phyloP scores from a whole-genome alignment of 2,888 invertebrate species.

The Nebria brevicollis region DNA sequence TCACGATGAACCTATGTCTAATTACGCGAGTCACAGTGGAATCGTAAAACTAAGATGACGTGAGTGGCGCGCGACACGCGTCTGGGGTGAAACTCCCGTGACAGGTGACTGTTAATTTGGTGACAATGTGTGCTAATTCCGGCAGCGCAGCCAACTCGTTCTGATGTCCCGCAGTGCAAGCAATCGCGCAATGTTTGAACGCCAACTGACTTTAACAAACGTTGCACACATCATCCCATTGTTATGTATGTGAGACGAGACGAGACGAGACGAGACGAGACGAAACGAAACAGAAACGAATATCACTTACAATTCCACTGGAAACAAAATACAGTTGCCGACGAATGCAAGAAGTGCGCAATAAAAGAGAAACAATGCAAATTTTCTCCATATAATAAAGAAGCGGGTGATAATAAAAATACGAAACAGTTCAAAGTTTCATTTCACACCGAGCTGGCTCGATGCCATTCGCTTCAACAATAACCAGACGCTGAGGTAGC shows the following conservation, averaged over 20 bases:
- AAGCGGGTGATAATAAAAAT: constrained; percentile 55
- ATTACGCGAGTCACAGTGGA: constrained; percentile 60
- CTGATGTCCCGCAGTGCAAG: not conserved
- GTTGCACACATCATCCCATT: not conserved
- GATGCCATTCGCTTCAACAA: constrained; percentile 27
- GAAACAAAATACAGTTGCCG: not conserved
- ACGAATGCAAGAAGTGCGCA: not conserved
- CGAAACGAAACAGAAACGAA: not conserved
- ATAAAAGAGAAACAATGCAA: constrained; percentile 48
- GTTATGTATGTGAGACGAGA: not conserved
- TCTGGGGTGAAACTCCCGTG: constrained; percentile 52
- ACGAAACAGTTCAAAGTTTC: constrained; percentile 54
- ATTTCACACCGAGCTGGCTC: constrained; percentile 50
- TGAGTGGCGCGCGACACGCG: constrained; percentile 60
- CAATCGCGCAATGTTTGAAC: not conserved
- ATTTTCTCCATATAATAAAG: constrained; percentile 53
- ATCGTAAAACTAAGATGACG: constrained; percentile 71
- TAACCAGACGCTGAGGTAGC: constrained; percentile 16
- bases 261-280: not conserved
- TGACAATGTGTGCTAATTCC: constrained; percentile 59
- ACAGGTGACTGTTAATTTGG: constrained; percentile 60
- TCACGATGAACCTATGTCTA: constrained; percentile 57
- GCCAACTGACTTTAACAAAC: not conserved
- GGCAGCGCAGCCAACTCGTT: constrained; percentile 49
- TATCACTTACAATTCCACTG: not conserved